Base-by-base conservation (phyloP, 2,888 invertebrate genomes). In the Myathropa florea region DNA sequence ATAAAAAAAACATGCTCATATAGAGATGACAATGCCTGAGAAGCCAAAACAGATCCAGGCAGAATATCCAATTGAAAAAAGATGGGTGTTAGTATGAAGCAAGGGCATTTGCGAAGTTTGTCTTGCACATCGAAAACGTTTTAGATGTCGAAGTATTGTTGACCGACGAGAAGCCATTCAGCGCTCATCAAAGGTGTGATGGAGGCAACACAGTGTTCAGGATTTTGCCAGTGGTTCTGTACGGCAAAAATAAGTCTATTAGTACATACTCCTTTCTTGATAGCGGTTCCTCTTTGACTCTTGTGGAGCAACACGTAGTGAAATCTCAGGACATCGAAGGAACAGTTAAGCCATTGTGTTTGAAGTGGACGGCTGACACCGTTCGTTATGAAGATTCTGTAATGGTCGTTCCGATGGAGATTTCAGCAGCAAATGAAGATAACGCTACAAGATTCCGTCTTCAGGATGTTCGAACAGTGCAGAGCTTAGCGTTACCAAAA, bases 221-320 rank as follows among this genome's bases (percentile, higher is more conserved):
- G 2, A 76, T 83, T 23, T 61, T 83, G 10, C 77, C 83, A 6
- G 67, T 87, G 4, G 76, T 63, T 14, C 36, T 83, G 3, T 39
- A 80, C 65, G 36, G 59, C n/a, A 79, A 83, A 18, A 64, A 55
- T 6, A 60, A 18, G 0, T 18, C 67, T 1, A 18, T 73, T 6
- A 46, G 77, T 10, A 67, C 53, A 28, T 60, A 23, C 23, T 77
- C 65, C 0, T 78, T 83, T 21, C 18, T 63, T 4, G 68, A 63
- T 36, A 23, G n/a, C 46, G 77, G 67, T 9, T 77, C 60, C 4
- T 67, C 53, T 21, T 14, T 68, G 21, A 77, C 61, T 33, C 61
- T 78, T 18, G 14, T 63, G 7, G 67, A 78, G 24, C 9, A 61
- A 14, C 23, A 72, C 2, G n/a, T 78, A 12, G 60, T 46, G 3